Percentiles rank a stretch among this genome's conserved stretches.
phyloP scores from a whole-genome alignment of 2,113 vertebrate genomes.

The Chaetodon auriga region DNA sequence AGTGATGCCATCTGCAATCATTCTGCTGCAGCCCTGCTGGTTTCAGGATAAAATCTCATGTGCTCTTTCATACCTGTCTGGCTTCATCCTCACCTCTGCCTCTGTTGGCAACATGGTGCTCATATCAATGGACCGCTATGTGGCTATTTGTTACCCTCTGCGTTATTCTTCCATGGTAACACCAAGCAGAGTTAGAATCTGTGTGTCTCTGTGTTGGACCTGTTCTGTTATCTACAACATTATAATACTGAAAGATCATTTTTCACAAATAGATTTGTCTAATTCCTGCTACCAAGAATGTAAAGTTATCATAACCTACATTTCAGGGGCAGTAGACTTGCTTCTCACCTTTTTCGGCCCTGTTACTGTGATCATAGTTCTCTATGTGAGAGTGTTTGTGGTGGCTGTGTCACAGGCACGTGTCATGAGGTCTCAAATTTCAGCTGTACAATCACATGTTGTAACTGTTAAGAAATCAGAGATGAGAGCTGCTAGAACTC shows the following conservation, averaged over 20 bases:
- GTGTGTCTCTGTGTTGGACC: conserved; percentile 32
- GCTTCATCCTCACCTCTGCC: no score
- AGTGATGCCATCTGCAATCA: not conserved
- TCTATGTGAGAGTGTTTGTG: conserved; percentile 10
- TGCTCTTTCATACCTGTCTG: fast-evolving
- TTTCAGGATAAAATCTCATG: not conserved
- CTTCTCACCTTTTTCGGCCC: conserved; percentile 3
- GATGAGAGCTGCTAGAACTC: not conserved
- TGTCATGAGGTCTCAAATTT: not conserved
- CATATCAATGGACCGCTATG: no score
- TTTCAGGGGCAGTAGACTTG: not conserved
- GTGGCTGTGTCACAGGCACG: conserved; percentile 2
- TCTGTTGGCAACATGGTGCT: no score
- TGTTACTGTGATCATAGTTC: not conserved
- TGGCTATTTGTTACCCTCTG: no score
- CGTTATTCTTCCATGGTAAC: conserved; percentile 10
- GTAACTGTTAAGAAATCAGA: conserved; percentile 10
- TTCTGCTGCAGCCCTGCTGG: not conserved
- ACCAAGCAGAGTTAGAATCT: conserved; percentile 34
- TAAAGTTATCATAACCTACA: no score
- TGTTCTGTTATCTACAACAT: not conserved
- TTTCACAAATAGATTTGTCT: no score
- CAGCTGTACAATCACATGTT: not conserved
- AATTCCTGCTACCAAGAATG: no score
- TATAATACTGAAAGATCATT: no score